These are phyloP conservation scores for Heterodera schachtii DNA, from an alignment of 1,140 invertebrate genomes.

Conservation along the genomic window DNA sequence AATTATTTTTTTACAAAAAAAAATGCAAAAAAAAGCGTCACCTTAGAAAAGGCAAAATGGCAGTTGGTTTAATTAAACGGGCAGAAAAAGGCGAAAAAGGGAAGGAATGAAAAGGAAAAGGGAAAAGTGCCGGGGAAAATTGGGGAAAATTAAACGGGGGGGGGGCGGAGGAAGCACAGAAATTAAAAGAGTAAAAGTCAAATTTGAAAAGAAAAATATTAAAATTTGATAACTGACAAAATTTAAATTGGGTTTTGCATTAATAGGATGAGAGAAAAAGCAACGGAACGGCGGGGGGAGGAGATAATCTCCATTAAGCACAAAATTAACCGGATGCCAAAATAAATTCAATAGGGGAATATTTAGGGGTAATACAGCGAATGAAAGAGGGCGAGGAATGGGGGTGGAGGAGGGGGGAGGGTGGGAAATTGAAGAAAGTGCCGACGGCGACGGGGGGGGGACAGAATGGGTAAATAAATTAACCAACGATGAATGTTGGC, in stretches of 20 bases:
- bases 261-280: no score
- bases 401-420: no score
- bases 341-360: background rate
- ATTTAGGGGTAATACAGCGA: background rate
- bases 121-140: background rate
- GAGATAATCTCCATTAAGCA: background rate
- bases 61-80: no score
- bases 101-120: background rate
- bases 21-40: no score
- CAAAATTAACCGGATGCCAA: background rate
- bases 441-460: background rate
- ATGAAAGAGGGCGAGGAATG: background rate
- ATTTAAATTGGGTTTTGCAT: no score
- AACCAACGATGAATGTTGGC: background rate
- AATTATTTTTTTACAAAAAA: no score
- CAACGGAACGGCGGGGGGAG: no score
- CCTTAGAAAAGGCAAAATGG: no score
- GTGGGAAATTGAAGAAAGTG: conserved; percentile 10
- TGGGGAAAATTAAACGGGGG: background rate
- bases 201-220: no score
- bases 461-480: conserved; percentile 11
- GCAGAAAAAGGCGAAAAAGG: no score
- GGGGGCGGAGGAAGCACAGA: background rate
- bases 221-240: no score
- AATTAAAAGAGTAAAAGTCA: no score